These are phyloP conservation scores for Lordiphosa fenestrarum DNA, from an alignment of 2,888 invertebrate genomes.

Conservation along the genomic window DNA sequence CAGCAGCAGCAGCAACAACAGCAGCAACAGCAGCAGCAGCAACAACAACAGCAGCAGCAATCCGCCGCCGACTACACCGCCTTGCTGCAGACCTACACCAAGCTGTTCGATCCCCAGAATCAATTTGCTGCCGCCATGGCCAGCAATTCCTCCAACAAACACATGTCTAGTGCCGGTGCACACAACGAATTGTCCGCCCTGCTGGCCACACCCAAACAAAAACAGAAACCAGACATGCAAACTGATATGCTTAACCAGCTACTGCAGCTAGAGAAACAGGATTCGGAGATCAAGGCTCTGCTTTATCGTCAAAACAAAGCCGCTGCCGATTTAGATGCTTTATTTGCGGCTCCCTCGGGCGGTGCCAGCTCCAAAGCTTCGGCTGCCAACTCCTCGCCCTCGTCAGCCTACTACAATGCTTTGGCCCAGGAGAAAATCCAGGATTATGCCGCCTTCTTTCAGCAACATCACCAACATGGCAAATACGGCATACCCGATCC, in stretches of 20 bases:
- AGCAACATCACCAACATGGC: constrained; percentile 79
- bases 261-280: constrained; percentile 78
- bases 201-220: constrained; percentile 61
- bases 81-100: constrained; percentile 78
- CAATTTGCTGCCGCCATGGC: constrained; percentile 72
- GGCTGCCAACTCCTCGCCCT: constrained; percentile 46
- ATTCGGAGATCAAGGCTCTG: constrained; percentile 76
- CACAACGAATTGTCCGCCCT: constrained; percentile 77
- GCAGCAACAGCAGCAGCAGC: constrained; percentile 70
- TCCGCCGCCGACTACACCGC: constrained; percentile 77
- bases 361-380: constrained; percentile 21
- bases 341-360: constrained; percentile 76
- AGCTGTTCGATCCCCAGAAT: constrained; percentile 78
- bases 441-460: constrained; percentile 81
- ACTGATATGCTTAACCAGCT: constrained; percentile 79
- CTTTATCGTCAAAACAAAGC: constrained; percentile 79
- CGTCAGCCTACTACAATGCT: constrained; percentile 77
- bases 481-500: constrained; percentile 85
- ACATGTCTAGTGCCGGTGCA: constrained; percentile 59
- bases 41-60: constrained; percentile 54
- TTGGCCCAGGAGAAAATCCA: constrained; percentile 81
- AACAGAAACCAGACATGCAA: constrained; percentile 69
- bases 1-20: constrained; percentile 65
- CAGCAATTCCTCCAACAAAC: constrained; percentile 46
- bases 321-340: constrained; percentile 77